A percentile compares a stretch with the other conserved stretches of the same genome.
These are phyloP conservation scores for Drosophila tsacasi DNA, from an alignment of 1,140 invertebrate genomes.

Conservation along the genomic window DNA sequence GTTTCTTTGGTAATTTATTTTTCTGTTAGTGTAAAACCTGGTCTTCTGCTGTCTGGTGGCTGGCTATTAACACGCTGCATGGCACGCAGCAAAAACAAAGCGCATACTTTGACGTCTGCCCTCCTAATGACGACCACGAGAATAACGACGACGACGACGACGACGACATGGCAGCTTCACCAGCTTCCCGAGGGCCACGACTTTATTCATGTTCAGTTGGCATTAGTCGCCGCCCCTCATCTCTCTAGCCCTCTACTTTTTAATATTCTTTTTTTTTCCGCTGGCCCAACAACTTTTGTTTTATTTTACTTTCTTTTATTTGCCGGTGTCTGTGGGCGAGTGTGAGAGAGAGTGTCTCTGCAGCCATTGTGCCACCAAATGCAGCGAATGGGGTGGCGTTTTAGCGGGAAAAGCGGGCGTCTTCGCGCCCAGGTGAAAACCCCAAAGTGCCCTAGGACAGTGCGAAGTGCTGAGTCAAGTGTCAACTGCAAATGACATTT, in stretches of 20 bases:
- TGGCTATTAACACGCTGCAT: constrained; percentile 76
- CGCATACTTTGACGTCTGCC: constrained; percentile 79
- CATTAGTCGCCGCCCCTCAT: constrained; percentile 62
- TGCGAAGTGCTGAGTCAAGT: constrained; percentile 83
- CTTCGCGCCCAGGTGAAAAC: constrained; percentile 72
- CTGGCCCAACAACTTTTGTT: constrained; percentile 37
- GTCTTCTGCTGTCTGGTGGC: constrained; percentile 26
- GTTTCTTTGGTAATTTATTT: too few species aligned
- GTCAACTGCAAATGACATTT: constrained; percentile 84
- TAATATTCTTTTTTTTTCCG: constrained; percentile 33
- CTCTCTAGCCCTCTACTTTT: constrained; percentile 9
- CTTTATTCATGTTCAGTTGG: constrained; percentile 76
- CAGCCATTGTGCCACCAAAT: constrained; percentile 66
- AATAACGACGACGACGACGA: constrained; percentile 54
- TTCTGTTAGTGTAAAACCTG: not conserved
- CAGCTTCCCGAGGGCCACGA: constrained; percentile 51
- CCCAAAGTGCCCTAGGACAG: constrained; percentile 81
- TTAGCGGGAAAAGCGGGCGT: constrained; percentile 12
- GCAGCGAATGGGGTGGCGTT: constrained; percentile 22
- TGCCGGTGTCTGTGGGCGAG: constrained; percentile 31
- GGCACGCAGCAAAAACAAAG: constrained; percentile 64
- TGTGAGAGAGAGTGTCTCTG: constrained; percentile 15
- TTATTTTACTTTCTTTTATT: constrained; percentile 63
- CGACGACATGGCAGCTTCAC: constrained; percentile 34
- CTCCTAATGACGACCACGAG: constrained; percentile 82